A percentile compares a stretch with the other conserved stretches of the same genome.
Evolutionary conservation across 2,888 invertebrate genomes (phyloP).

Genomic region (Aplocera efformata): DNA sequence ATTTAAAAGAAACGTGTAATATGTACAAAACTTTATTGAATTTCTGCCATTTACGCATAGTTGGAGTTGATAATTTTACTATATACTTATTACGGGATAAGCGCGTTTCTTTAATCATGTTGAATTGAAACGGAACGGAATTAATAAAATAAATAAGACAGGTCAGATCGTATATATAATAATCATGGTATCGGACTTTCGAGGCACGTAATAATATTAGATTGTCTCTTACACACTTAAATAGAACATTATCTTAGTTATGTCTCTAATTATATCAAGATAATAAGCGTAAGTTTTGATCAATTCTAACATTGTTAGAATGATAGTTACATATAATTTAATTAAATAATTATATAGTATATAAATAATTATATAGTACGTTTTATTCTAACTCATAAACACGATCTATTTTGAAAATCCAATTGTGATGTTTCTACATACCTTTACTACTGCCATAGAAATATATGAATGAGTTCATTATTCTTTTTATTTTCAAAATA

Average conservation of each 20-base stretch:
- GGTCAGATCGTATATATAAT: neutral
- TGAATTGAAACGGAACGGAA: no score
- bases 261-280: conserved; percentile 68
- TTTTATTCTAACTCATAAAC: conserved; percentile 21
- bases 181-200: conserved; percentile 52
- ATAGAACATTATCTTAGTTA: conserved; percentile 59
- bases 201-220: conserved; percentile 69
- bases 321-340: conserved; percentile 38
- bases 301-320: conserved; percentile 56
- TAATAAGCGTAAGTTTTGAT: conserved; percentile 76
- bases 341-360: conserved; percentile 28
- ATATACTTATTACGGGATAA: no score
- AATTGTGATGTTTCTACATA: neutral
- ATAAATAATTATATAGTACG: conserved; percentile 27
- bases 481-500: conserved; percentile 17
- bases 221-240: conserved; percentile 61
- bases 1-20: no score
- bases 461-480: neutral
- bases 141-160: no score
- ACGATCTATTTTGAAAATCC: conserved; percentile 14
- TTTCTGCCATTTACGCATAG: no score
- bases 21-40: no score
- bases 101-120: no score
- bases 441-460: neutral
- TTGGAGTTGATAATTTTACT: no score